Evolutionary conservation across 2,797 vertebrate species (phyloP).

Genomic region (Gobionotothen gibberifrons): DNA sequence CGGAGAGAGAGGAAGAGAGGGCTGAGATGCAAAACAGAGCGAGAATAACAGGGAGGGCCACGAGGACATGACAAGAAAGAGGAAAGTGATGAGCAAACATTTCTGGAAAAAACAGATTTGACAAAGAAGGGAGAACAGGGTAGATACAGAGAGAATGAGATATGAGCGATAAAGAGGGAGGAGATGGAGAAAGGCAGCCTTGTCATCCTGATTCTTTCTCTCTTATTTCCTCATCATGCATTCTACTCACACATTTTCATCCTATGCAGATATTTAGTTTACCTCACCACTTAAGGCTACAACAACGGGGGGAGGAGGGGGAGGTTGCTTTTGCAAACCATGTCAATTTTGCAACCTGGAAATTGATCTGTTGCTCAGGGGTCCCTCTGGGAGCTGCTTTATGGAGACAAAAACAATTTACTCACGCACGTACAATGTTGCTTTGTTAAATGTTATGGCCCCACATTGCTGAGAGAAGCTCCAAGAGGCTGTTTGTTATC

Average conservation of each 20-base stretch:
- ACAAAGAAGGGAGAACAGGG: constrained; percentile 27
- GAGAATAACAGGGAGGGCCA: constrained; percentile 7
- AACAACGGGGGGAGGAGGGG: constrained; percentile 25
- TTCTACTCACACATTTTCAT: constrained; percentile 18
- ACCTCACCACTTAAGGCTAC: constrained; percentile 26
- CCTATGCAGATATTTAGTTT: constrained; percentile 28
- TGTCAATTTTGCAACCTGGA: constrained; percentile 35
- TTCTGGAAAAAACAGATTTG: constrained; percentile 37
- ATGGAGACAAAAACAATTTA: constrained; percentile 61
- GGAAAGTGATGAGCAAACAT: constrained; percentile 55
- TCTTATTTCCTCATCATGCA: constrained; percentile 12
- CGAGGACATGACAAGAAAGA: constrained; percentile 10
- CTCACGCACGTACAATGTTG: constrained; percentile 17
- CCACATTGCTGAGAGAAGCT: constrained; percentile 9
- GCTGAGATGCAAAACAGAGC: background rate
- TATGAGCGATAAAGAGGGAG: constrained; percentile 4
- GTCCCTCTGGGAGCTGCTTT: constrained; percentile 45
- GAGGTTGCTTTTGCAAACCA: constrained; percentile 30
- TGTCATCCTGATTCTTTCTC: constrained; percentile 29
- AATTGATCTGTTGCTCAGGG: constrained; percentile 37
- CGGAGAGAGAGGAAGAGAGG: background rate
- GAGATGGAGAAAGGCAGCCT: constrained; percentile 15
- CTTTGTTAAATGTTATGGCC: constrained; percentile 36
- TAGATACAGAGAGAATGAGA: constrained; percentile 17
- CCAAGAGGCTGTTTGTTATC: constrained; percentile 22